A percentile compares a stretch with the other conserved stretches of the same genome.
Evolutionary conservation across 2,797 vertebrate genomes (phyloP).

Genomic region (Macrochelys suwanniensis): DNA sequence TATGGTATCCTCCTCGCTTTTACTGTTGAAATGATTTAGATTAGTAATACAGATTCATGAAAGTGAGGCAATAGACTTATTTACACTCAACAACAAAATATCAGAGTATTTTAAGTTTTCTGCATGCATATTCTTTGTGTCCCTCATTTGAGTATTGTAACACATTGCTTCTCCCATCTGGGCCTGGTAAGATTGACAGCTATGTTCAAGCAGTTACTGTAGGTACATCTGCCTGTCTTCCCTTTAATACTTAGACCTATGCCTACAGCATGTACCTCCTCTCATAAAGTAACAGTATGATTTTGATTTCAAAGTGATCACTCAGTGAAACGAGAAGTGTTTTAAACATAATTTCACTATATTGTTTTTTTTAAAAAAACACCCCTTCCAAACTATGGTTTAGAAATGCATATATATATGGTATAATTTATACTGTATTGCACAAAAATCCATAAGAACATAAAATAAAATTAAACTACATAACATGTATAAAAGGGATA

Average conservation of each 20-base stretch:
- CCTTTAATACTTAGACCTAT: neutral
- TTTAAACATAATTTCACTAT: neutral
- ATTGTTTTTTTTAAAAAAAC: constrained; percentile 47
- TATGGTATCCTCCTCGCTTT: fast-evolving
- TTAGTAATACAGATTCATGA: neutral
- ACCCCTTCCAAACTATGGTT: constrained; percentile 39
- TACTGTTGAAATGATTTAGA: neutral
- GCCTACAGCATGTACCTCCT: neutral
- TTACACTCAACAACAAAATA: constrained; percentile 7
- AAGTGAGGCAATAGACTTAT: neutral
- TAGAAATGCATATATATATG: constrained; percentile 47
- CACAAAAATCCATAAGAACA: constrained; percentile 62
- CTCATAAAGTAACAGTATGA: constrained; percentile 20
- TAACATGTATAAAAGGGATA: constrained; percentile 68
- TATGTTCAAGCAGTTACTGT: neutral
- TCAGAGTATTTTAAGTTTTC: constrained; percentile 38
- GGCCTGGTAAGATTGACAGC: neutral
- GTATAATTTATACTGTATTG: neutral
- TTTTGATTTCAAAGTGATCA: constrained; percentile 47
- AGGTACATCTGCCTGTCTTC: neutral
- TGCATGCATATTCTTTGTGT: neutral
- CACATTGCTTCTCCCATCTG: fast-evolving
- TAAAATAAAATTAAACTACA: constrained; percentile 67
- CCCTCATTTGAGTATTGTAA: neutral
- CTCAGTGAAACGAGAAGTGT: neutral